These are phyloP conservation scores for Melanostoma scalare DNA, from an alignment of 2,888 invertebrate species.

Conservation along the genomic window DNA sequence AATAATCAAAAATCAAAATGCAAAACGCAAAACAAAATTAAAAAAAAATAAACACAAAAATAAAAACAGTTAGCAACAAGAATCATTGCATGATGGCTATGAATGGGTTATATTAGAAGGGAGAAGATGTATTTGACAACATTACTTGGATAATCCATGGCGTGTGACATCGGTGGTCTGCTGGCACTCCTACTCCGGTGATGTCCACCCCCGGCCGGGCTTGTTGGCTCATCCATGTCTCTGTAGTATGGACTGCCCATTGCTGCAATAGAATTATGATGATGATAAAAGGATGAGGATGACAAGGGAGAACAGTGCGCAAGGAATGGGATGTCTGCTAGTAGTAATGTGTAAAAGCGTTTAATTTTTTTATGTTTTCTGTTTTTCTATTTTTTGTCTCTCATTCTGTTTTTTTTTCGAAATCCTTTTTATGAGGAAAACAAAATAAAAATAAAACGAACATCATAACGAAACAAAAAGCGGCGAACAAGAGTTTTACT, in stretches of 20 bases:
- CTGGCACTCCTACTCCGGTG: slow-evolving; percentile 92
- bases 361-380: slow-evolving; percentile 61
- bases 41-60: slow-evolving; percentile 11
- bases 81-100: slow-evolving; percentile 13
- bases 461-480: slow-evolving; percentile 68
- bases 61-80: neutral
- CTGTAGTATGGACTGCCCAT: slow-evolving; percentile 87
- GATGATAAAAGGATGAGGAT: slow-evolving; percentile 83
- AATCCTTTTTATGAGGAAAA: slow-evolving; percentile 68
- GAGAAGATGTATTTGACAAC: slow-evolving; percentile 22
- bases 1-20: slow-evolving; percentile 1
- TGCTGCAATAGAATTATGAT: slow-evolving; percentile 82
- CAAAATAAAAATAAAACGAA: slow-evolving; percentile 75
- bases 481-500: slow-evolving; percentile 69
- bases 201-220: slow-evolving; percentile 93
- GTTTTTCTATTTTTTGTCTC: slow-evolving; percentile 45
- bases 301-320: slow-evolving; percentile 78
- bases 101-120: slow-evolving; percentile 9
- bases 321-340: slow-evolving; percentile 74
- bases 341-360: slow-evolving; percentile 71
- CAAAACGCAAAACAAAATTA: slow-evolving; percentile 9
- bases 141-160: slow-evolving; percentile 85
- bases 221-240: slow-evolving; percentile 92
- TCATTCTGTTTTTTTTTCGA: slow-evolving; percentile 66
- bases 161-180: slow-evolving; percentile 85